These are phyloP conservation scores for Pyrgilauda ruficollis DNA, from an alignment of 2,113 vertebrate species.

Conservation along the genomic window DNA sequence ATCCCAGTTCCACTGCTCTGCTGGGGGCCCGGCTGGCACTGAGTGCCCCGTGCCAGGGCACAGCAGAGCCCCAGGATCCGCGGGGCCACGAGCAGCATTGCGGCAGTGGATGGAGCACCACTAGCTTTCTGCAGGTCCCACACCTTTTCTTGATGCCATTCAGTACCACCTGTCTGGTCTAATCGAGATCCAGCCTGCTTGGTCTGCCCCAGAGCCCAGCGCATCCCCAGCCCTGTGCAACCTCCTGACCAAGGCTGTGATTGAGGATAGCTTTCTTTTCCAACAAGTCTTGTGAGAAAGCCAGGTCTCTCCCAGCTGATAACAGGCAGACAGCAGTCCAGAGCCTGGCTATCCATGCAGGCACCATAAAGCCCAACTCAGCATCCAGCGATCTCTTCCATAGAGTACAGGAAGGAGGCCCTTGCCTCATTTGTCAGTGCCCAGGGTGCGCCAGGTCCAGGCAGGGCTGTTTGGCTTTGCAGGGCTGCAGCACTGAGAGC, in stretches of 20 bases:
- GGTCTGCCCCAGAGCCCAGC: not conserved
- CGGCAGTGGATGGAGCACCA: rapidly evolving
- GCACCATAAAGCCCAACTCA: not conserved
- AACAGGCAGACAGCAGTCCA: not conserved
- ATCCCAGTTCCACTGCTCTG: not conserved
- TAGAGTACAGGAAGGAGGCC: not conserved
- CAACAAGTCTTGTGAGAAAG: not conserved
- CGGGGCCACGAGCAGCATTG: rapidly evolving
- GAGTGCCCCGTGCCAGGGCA: rapidly evolving
- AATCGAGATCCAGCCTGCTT: rapidly evolving
- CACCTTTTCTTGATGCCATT: not conserved
- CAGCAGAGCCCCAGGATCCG: rapidly evolving
- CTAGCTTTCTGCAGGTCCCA: not conserved
- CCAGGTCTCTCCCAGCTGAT: not conserved
- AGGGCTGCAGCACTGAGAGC: not conserved
- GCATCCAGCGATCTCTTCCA: rapidly evolving
- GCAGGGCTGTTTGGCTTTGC: not conserved
- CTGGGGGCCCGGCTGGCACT: rapidly evolving
- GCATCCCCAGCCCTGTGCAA: not conserved
- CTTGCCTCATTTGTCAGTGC: rapidly evolving
- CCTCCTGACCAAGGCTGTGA: not conserved
- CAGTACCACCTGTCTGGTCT: not conserved
- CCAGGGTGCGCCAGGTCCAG: rapidly evolving
- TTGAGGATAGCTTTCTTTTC: not conserved
- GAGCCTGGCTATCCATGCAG: not conserved